Percentiles rank a stretch among this genome's conserved stretches.
Evolutionary conservation across 2,113 vertebrate species (phyloP).

Genomic region (Osmerus mordax): DNA sequence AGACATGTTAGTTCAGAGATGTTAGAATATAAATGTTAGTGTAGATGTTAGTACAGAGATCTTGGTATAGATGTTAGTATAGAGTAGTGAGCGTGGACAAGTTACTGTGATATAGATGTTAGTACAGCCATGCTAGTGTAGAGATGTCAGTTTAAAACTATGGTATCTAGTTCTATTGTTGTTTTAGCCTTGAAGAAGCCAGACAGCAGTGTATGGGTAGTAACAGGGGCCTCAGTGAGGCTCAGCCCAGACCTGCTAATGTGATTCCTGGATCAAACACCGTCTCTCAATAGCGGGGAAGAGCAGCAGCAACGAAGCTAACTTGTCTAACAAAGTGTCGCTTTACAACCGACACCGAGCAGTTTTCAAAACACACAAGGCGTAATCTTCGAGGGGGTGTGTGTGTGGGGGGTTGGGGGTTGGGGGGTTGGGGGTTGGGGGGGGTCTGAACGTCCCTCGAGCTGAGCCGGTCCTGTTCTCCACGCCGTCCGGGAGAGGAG

Average conservation of each 20-base stretch:
- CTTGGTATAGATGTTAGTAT: too few species aligned
- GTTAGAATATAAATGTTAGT: too few species aligned
- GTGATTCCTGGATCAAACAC: constrained; percentile 60
- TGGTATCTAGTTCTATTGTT: too few species aligned
- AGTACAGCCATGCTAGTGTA: too few species aligned
- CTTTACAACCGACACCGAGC: constrained; percentile 61
- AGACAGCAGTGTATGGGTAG: background rate
- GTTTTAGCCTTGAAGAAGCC: background rate
- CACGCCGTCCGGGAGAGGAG: constrained; percentile 69
- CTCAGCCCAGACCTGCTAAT: constrained; percentile 53
- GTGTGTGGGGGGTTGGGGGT: constrained; percentile 62
- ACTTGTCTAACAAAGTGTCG: constrained; percentile 78
- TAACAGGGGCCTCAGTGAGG: too few species aligned
- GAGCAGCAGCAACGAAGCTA: constrained; percentile 69
- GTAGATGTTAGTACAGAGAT: too few species aligned
- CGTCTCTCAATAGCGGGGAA: constrained; percentile 58
- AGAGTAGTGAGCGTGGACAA: too few species aligned
- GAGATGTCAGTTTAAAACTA: too few species aligned
- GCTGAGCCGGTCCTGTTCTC: constrained; percentile 59
- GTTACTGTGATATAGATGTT: too few species aligned
- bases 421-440: constrained; percentile 30
- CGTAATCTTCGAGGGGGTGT: constrained; percentile 48
- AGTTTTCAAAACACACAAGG: constrained; percentile 73
- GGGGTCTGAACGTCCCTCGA: constrained; percentile 59
- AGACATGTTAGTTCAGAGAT: too few species aligned